Evolutionary conservation across 2,888 invertebrate species (phyloP), one percentile per base, ranked within the genome.

Genomic region (Tanaodytes sp.): DNA sequence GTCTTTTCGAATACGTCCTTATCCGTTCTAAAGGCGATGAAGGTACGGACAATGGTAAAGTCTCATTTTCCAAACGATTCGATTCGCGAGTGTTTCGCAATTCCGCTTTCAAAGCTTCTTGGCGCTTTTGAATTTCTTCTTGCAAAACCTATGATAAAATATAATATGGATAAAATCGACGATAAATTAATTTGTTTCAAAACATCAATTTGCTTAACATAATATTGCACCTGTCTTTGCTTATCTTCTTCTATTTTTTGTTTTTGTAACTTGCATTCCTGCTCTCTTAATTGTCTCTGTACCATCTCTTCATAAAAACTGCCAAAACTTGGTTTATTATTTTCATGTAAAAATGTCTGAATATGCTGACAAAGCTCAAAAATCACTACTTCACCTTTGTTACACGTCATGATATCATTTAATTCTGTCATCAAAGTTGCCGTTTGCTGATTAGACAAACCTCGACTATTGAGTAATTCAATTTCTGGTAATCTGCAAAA

Each of bases 221-320:
- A 15, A 5, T 43, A 18, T 16, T 39, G 2, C 33, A 71, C 67
- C 61, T 84, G 82, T 68, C 82, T 76, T 23, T 83, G 81, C 80
- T 90, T 89, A 72, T 91, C 89, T 79, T 91, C 90, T 74, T 91
- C 90, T 11, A 89, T 86, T 77, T 90, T 87, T 74, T 90, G 87
- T 51, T 90, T 88, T 63, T 90, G 87, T 40, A 88, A 84, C 75
- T 90, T 89, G 55, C 88, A 86, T 75, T 90, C 88, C 75, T 92
- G 89, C 73, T 89, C 87, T 79, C 91, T 90, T 74, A 90, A 89
- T 69, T 91, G 90, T 52, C 91, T 89, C 48, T 89, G 88, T 8
- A 95, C 83, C 96, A 97, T 97, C 86, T 96, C 93, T 69, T 97
- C 96, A 77, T 96, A 95, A 83, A 93, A 95, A 6, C 96, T 96